A percentile compares a stretch with the other conserved stretches of the same genome.
Conservation (phyloP, 2,888 invertebrate species). For the Noctua janthe region DNA sequence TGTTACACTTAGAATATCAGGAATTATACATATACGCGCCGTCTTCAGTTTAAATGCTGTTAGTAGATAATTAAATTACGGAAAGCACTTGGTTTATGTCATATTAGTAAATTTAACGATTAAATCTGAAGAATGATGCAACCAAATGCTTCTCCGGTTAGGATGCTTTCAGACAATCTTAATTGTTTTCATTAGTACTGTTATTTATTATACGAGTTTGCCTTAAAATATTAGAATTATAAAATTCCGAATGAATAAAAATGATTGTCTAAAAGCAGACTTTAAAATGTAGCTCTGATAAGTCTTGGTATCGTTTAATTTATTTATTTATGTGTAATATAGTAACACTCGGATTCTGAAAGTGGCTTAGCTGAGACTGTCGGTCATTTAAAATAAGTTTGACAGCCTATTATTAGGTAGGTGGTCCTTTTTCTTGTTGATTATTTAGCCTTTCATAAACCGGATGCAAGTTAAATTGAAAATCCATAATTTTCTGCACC, state of each 20-base stretch:
- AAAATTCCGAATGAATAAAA: not conserved
- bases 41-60: constrained; percentile 47
- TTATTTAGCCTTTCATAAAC: not conserved
- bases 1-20: not conserved
- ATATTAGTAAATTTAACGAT: constrained; percentile 5
- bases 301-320: constrained; percentile 11
- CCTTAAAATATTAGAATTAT: not conserved
- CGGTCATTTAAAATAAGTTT: not conserved
- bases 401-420: not conserved
- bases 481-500: constrained; percentile 6
- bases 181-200: not conserved
- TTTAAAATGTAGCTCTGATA: constrained; percentile 55
- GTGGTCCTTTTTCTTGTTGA: not conserved
- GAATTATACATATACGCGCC: not conserved
- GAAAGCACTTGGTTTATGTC: constrained; percentile 43
- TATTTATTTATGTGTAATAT: not conserved
- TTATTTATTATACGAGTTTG: not conserved
- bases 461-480: not conserved
- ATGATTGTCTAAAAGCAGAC: constrained; percentile 50
- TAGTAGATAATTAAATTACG: constrained; percentile 37
- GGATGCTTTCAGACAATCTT: constrained; percentile 40
- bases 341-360: not conserved
- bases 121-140: constrained; percentile 25
- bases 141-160: constrained; percentile 39
- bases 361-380: not conserved